A percentile compares a stretch with the other conserved stretches of the same genome.
These are phyloP conservation scores for Drosophila helvetica DNA, from an alignment of 2,888 invertebrate genomes.

Conservation along the genomic window DNA sequence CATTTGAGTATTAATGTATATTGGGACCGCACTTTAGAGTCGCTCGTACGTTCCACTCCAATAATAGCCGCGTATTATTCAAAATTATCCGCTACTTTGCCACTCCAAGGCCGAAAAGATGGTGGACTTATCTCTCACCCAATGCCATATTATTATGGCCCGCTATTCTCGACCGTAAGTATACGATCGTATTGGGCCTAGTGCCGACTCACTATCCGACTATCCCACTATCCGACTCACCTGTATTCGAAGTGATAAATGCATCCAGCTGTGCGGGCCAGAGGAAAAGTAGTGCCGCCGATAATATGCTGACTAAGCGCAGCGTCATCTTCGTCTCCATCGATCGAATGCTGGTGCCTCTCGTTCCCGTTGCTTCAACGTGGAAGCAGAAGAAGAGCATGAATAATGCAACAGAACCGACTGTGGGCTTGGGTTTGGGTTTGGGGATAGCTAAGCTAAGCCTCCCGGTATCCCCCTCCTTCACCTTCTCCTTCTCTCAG, in stretches of 20 bases:
- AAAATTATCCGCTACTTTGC: constrained; percentile 20
- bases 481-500: constrained; percentile 1
- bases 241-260: constrained; percentile 78
- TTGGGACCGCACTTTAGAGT: too few species aligned
- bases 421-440: constrained; percentile 1
- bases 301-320: constrained; percentile 70
- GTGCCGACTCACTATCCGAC: too few species aligned
- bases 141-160: constrained; percentile 32
- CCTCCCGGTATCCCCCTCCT: not conserved
- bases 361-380: constrained; percentile 48
- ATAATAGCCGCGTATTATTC: not conserved
- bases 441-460: not conserved
- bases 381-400: constrained; percentile 45
- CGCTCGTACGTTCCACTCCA: not conserved
- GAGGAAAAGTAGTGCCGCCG: constrained; percentile 61
- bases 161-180: constrained; percentile 1
- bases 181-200: not conserved
- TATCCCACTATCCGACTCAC: constrained; percentile 55
- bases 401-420: constrained; percentile 64
- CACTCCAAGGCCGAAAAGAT: not conserved
- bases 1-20: too few species aligned
- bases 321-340: constrained; percentile 68
- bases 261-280: constrained; percentile 80
- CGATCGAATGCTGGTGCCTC: not conserved
- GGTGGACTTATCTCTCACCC: constrained; percentile 2